These are phyloP conservation scores for Otocyon megalotis DNA, from an alignment of 2,113 vertebrate species.

Conservation along the genomic window DNA sequence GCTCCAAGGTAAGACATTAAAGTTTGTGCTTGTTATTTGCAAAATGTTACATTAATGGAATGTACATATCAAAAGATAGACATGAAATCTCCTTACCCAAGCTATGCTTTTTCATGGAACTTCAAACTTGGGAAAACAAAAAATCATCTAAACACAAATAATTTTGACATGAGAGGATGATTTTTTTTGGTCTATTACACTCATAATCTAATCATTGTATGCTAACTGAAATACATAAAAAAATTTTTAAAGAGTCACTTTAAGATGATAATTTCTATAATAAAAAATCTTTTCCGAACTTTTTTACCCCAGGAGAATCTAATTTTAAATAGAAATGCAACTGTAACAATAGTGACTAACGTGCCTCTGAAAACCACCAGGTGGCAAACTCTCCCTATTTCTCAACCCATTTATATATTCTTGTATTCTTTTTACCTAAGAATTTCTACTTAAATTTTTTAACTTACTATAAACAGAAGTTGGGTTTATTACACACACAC, in stretches of 20 bases:
- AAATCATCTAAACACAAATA: neutral
- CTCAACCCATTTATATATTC: neutral
- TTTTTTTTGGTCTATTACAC: neutral
- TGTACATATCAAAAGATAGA: neutral
- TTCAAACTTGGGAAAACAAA: neutral
- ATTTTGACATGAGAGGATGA: neutral
- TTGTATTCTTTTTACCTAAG: neutral
- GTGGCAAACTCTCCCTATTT: constrained; percentile 66
- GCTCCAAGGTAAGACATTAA: neutral
- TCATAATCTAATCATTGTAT: neutral
- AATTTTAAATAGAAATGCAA: constrained; percentile 47
- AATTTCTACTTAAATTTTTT: constrained; percentile 41
- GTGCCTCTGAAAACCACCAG: constrained; percentile 65
- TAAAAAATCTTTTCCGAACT: neutral
- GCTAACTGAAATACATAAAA: neutral
- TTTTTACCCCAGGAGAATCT: neutral
- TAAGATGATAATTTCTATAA: neutral
- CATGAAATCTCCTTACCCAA: neutral
- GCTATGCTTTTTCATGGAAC: neutral
- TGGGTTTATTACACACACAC: neutral
- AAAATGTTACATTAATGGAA: neutral
- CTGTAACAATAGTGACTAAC: neutral
- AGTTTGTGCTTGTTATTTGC: neutral
- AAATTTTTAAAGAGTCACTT: neutral
- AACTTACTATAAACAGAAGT: neutral